These are phyloP conservation scores for Paradoxurus hermaphroditus DNA, from an alignment of 2,113 vertebrate genomes.

Conservation along the genomic window DNA sequence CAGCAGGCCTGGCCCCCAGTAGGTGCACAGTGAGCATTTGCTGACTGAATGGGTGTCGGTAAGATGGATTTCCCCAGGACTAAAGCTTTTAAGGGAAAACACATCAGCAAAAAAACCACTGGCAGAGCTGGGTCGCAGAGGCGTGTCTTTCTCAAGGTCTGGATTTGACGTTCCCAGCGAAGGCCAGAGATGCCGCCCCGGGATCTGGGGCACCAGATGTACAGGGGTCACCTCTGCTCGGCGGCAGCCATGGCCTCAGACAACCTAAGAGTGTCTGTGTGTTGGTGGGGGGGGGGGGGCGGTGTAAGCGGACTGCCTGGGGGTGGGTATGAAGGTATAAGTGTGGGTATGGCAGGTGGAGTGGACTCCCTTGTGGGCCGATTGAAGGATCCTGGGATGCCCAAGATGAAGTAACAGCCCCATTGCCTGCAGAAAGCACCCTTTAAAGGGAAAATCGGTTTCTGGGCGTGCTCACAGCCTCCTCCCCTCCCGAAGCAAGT, in stretches of 20 bases:
- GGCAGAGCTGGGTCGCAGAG: neutral
- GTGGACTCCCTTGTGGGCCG: neutral
- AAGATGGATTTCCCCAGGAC: neutral
- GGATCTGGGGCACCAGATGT: neutral
- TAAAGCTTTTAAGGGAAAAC: neutral
- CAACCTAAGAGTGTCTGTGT: neutral
- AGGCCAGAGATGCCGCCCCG: neutral
- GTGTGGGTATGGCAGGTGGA: neutral
- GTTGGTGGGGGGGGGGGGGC: too few relatives aligned
- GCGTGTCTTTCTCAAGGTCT: neutral
- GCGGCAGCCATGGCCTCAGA: neutral
- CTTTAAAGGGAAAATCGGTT: neutral
- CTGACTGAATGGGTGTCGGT: neutral
- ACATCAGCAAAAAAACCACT: neutral
- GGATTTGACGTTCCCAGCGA: neutral
- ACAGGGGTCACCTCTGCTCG: neutral
- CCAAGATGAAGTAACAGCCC: neutral
- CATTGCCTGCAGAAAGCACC: neutral
- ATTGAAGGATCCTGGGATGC: neutral
- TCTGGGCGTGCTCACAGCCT: neutral
- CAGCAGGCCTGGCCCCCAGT: neutral
- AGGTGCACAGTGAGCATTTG: neutral
- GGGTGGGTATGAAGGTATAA: neutral
- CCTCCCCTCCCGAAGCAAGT: neutral
- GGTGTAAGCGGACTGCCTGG: neutral